Base-by-base conservation (phyloP, 2,113 vertebrate genomes). In the Pelvicachromis taeniatus region DNA sequence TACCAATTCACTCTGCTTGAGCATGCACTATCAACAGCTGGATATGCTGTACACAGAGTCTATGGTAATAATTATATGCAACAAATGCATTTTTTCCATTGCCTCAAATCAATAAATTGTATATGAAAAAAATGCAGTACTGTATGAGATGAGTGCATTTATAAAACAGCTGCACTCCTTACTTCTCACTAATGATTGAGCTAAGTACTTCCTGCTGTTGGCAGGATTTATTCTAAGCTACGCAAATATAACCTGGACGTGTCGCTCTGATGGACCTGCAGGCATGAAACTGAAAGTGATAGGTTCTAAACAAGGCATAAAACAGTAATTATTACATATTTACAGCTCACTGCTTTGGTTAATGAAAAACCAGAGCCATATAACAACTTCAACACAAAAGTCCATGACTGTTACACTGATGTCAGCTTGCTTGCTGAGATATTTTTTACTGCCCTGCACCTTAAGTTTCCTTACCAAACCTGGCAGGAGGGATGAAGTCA, bases 401-500 rank as follows among this genome's bases (percentile, higher is more conserved):
- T 68, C 38, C 70, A 58, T 59, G 38, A 45, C 38, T 70, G 75
- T 65, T 73, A n/a, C 79, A 68, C 54, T 87, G 68, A 65, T 77
- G 56, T 84, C 86, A 87, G 70, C 26, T 85, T 48, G 83, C 79
- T 19, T 50, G 12, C 75, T 33, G 52, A 77, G 77, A 63, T 61
- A 1, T 33, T 61, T 40, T 53, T 77, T 61, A 45, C 21, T 73
- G 26, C 68, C 23, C 68, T 31, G 10, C 83, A 80, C 70, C 82
- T 68, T 68, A 38, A 54, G 42, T 61, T 77, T 87, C 63, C 79
- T 83, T 79, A 86, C 29, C 9, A 81, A 91, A 81, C 83, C 77
- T 87, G 56, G 70, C 86, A 91, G 87, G 88, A 88, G 52, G 59
- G 79, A 70, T 78, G 65, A 26, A 79, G 78, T 82, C 88, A 86